Evolutionary conservation across 2,113 vertebrate species (phyloP), one percentile per base, ranked within the genome.

Genomic region (Scopus umbretta): DNA sequence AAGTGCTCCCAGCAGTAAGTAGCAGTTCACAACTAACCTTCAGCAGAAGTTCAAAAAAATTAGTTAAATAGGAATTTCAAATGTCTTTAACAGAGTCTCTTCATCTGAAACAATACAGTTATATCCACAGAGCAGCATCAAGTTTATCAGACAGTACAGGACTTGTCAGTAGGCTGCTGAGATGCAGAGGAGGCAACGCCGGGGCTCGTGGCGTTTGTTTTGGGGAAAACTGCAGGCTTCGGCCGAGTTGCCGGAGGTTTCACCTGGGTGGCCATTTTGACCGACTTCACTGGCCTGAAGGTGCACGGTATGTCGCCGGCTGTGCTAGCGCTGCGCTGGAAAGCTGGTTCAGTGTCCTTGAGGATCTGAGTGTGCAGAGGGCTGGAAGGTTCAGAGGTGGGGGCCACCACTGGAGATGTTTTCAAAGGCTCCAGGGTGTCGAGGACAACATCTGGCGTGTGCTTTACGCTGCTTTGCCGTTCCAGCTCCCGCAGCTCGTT

Each of bases 341-440:
- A 99, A 16, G 99, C 96, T 2, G 98, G 71, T 88, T 99, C 98
- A 6, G 97, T 22, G 96, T 99, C 99, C 95, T 99, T 98, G 75
- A 99, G 96, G 42, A 99, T 98, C 88, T 99, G 99, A 15, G 99
- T 98, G 98, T 99, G 99, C 92, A 99, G 99, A 10, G 99, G 99
- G 94, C 99, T 99, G 96, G 99, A 99, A 40, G 99, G 99, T 96
- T 99, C 99, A 0, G 99, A 99, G 2, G 98, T 98, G 84, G 98
- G 98, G n/a, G 98, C 97, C 93, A 98, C 96, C 89, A 98, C 86
- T 1, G 98, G 98, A 16, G 98, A 98, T 0, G 98, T 98, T 94
- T 99, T 99, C 90, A 99, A 97, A 71, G 99, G 99, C 98, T 99
- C 99, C 98, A 99, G 97, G 16, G 99, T 99, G 98, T 99, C 99